Base-by-base conservation (phyloP, 2,888 invertebrate species). In the Augiades crinisus region DNA sequence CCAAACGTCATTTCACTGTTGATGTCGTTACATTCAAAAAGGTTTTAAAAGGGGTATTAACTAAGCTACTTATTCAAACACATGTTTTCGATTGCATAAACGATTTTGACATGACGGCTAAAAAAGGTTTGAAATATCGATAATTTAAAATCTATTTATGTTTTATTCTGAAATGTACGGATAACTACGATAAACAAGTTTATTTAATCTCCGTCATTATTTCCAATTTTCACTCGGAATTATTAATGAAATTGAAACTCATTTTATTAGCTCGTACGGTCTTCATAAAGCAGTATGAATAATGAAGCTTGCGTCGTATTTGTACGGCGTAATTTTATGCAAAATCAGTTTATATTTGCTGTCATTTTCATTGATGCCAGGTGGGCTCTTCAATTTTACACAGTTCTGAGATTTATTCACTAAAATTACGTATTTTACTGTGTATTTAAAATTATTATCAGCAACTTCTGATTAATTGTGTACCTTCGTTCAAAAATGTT, bases 231-330 rank as follows among this genome's bases (percentile, higher is more conserved):
- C 61, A 45, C 55, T 55, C 40, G 53, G 56, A 58, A 67, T 68
- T 63, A 72, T 73, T 70, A 65, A 72, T 64, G 62, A 63, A 63
- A 63, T 66, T 60, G 58, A 65, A 67, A 68, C 62, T 55, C 58
- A 58, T 67, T 70, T 67, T 63, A 68, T 67, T 70, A 62, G 59
- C 54, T 54, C 54, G 43, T 54, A 53, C 51, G 19, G 47, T 43
- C 62, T 47, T 63, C 65, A 64, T 71, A 65, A 65, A 69, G 68
- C 44, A 63, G 65, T 61, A 62, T 62, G 62, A 61, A 63, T 68
- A 64, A 67, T 50, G 41, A 52, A 57, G 45, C 37, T 19, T 33
- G 33, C 37, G 19, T 33, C 24, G 14, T 53, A 40, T 47, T 40
- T 49, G 37, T 44, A 50, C 40, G 43, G 24, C 27, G 31, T 55